Evolutionary conservation across 2,797 vertebrate genomes (phyloP), one percentile per base, ranked within the genome.

Genomic region (Meriones psammophilus): DNA sequence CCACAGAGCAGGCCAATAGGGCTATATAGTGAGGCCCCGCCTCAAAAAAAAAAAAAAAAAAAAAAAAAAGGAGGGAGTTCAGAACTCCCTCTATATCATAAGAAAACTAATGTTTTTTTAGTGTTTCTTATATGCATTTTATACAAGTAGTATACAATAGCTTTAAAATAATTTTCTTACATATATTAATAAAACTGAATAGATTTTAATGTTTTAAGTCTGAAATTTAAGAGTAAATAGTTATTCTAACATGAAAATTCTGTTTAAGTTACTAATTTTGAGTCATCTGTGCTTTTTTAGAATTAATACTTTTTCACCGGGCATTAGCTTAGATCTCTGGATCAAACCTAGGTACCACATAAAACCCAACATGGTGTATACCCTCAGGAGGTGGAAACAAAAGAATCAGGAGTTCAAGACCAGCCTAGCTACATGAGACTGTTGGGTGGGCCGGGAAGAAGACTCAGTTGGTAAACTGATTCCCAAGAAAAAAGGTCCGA

Each of bases 261-360:
- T 62, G 69, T 81, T 80, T 26, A 54, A 42, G 62, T 92, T 88
- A 46, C 87, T 85, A 54, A 92, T 78, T 98, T 94, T 92, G 73
- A 96, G 88, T 93, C 39, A 5, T 1, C 64, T 91, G 58, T 97
- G 90, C 7, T 92, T 62, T 92, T 62, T 69, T 64, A 64, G 36
- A 95, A 96, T 56, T 89, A n/a, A 3, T 36, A 54, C 24, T 97
- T 95, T 97, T 91, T 84, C 39, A 46, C 39, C 77, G 30, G 58
- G 18, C 26, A 33, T 88, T 76, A 60, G 17, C 39, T 64, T 89
- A 33, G 39, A 39, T 74, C 74, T 50, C 26, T 3, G 1, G 60
- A 89, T 12, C 64, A 73, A 89, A 62, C 58, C 13, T 8, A 12
- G 64, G 73, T 39, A 46, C 30, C 71, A n/a, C 10, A 26, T 89